Base-by-base conservation (phyloP, 2,888 invertebrate genomes). In the Ferdinandea cuprea region DNA sequence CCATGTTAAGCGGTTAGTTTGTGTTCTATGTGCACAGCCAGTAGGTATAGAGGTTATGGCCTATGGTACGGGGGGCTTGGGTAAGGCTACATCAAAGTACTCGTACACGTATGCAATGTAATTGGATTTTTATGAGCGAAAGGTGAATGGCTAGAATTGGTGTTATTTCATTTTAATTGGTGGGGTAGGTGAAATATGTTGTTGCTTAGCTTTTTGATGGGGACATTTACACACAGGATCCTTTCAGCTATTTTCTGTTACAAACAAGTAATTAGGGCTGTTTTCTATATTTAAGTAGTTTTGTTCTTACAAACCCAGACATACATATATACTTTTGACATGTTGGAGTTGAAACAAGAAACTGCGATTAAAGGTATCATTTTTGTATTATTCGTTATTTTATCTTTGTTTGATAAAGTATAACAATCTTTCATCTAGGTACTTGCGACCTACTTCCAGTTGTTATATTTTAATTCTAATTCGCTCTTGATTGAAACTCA, bases 101-200 rank as follows among this genome's bases (percentile, higher is more conserved):
- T 42, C 15, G 8, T 9, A 52, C 52, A 15, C 76, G 68, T 63
- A 3, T 21, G 44, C 63, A 58, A 9, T 11, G 19, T 77, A 81
- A 81, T 81, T 81, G 59, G 52, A 72, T 71, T 52, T 71, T 76
- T 58, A 54, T 77, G 71, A 40, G 37, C 4, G 54, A 54, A 59
- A 81, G 58, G 72, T 59, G 74, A 74, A 80, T 63, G 74, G 35
- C 65, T 81, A 52, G 52, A 76, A 76, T 69, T 65, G 69, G 65
- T 71, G 76, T 54, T 66, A 66, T 63, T 65, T 59, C 40, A 37
- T 71, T 76, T 71, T 81, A 81, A 81, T 71, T 71, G 44, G 37
- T 63, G 59, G 65, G 35, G 5, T 8, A 35, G 58, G 28, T 35
- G 13, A 17, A 17, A 19, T 46, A 40, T 44, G 54, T 66, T 30